These are phyloP conservation scores for Polypterus bichir DNA, from an alignment of 2,113 vertebrate species.

Conservation along the genomic window DNA sequence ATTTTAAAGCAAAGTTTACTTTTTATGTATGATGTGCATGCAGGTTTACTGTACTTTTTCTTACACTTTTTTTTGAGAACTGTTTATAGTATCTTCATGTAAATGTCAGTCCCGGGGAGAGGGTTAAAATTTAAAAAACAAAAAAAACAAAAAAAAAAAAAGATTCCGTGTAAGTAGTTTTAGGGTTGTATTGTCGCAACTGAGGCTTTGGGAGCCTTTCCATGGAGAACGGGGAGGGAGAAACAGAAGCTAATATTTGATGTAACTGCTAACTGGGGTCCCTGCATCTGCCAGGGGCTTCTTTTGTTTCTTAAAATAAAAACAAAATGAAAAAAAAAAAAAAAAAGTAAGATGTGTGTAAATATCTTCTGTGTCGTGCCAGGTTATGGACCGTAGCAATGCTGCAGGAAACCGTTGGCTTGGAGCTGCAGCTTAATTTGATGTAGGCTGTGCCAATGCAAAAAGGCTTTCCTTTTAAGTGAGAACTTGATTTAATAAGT, in stretches of 20 bases:
- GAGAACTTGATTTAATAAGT: too few relatives aligned
- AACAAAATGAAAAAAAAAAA: conserved; percentile 30
- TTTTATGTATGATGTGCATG: conserved; percentile 90
- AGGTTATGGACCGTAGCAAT: too few relatives aligned
- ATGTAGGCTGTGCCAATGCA: too few relatives aligned
- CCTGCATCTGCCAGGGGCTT: conserved; percentile 64
- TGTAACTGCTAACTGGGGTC: conserved; percentile 79
- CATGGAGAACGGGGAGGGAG: conserved; percentile 18
- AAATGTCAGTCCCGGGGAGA: conserved; percentile 60
- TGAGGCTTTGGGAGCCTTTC: conserved; percentile 38
- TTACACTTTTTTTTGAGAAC: conserved; percentile 75
- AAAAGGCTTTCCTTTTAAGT: too few relatives aligned
- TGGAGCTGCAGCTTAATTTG: too few relatives aligned
- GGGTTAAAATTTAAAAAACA: too few relatives aligned
- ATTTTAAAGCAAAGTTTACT: conserved; percentile 60
- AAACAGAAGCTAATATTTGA: conserved; percentile 62
- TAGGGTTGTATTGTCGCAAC: conserved; percentile 59
- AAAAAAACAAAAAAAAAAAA: conserved; percentile 26
- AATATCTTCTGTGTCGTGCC: too few relatives aligned
- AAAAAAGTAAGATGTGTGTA: background rate
- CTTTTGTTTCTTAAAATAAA: conserved; percentile 91
- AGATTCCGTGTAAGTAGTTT: conserved; percentile 57
- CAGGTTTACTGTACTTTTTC: conserved; percentile 77
- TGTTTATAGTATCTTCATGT: conserved; percentile 71
- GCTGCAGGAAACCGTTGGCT: too few relatives aligned